Conservation (phyloP, 2,888 invertebrate species). For the Strigamia crassipes region DNA sequence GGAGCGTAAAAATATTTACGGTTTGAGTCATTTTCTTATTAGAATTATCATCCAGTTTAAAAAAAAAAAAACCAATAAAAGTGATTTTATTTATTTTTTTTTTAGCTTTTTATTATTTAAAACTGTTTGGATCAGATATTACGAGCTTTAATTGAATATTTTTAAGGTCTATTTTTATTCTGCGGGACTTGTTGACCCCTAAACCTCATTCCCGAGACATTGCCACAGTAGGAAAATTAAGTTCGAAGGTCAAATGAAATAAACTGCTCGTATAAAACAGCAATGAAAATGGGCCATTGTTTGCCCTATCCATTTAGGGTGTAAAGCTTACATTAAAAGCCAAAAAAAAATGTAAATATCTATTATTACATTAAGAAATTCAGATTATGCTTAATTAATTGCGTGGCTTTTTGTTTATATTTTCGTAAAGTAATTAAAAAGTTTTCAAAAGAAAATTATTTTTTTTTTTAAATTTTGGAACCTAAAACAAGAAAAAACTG, state of each 20-base stretch:
- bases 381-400: no score
- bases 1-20: not conserved
- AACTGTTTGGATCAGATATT: no score
- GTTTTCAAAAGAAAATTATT: not conserved
- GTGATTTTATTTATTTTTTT: no score
- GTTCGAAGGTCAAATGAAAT: not conserved
- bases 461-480: no score
- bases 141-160: no score
- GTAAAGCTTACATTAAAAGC: not conserved
- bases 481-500: no score
- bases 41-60: no score
- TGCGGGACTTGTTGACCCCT: not conserved
- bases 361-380: no score
- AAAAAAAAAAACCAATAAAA: no score
- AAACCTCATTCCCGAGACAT: not conserved
- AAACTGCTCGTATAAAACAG: not conserved
- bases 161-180: not conserved
- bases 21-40: not conserved
- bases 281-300: not conserved
- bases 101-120: no score
- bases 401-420: no score
- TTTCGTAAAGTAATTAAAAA: not conserved
- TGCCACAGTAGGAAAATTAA: not conserved
- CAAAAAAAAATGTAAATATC: no score
- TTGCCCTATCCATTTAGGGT: not conserved